Conservation (phyloP, 1,140 invertebrate species). For the Temnothorax longispinosus region DNA sequence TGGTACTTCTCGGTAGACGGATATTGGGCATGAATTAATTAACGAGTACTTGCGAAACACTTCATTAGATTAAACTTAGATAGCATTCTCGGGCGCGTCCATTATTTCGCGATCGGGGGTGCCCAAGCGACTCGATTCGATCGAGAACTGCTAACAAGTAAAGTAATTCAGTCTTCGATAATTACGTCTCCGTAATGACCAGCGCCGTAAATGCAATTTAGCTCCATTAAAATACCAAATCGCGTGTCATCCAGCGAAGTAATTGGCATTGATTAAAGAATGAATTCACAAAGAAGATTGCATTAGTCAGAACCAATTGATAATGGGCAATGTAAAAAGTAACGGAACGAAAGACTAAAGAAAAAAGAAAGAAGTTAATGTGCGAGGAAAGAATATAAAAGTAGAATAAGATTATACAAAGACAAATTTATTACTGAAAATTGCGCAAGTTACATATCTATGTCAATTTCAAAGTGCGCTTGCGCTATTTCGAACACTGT, state of each 20-base stretch:
- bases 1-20: constrained; percentile 4
- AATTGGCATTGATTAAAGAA: constrained; percentile 46
- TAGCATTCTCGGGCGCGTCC: constrained; percentile 36
- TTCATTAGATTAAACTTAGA: constrained; percentile 61
- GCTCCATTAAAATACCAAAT: constrained; percentile 48
- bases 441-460: neutral
- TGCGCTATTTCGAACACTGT: no score
- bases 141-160: constrained; percentile 55
- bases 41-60: constrained; percentile 57
- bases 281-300: constrained; percentile 43
- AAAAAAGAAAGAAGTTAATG: neutral
- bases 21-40: constrained; percentile 58
- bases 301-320: constrained; percentile 17
- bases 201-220: constrained; percentile 45
- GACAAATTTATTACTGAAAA: neutral
- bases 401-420: neutral
- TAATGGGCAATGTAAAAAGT: constrained; percentile 14
- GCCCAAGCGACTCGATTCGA: constrained; percentile 6
- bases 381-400: neutral
- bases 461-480: neutral
- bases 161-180: constrained; percentile 48
- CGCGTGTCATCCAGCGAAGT: constrained; percentile 25
- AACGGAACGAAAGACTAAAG: neutral
- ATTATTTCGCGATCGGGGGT: constrained; percentile 52
- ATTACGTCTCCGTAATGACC: constrained; percentile 43